Evolutionary conservation across 2,797 vertebrate species (phyloP), one percentile per base, ranked within the genome.

Genomic region (Karalla daura): DNA sequence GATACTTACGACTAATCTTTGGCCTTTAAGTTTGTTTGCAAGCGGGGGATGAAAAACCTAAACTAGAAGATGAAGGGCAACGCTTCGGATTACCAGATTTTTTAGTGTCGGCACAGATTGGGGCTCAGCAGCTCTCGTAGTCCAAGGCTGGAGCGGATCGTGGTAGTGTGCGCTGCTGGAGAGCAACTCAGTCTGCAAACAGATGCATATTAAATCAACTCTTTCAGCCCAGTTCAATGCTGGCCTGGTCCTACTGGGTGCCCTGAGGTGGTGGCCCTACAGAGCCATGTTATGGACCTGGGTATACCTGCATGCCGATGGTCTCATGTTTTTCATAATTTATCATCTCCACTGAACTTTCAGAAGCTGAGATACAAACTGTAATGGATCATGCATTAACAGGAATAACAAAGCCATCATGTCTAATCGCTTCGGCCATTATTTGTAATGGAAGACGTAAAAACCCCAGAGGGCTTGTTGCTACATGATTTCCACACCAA

Each of bases 131-230:
- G 24, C 28, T 51, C 45, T 14, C 10, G 18, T 9, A 14, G 28
- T 65, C 50, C 28, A 33, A 50, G 40, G 51, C 44, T 50, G 21
- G 24, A 49, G 33, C 35, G 56, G 30, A 40, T 62, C 13, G 56
- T 58, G 54, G 44, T 43, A 15, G n/a, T 8, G 14, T 23, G 43
- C 27, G 4, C 28, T 21, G 36, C 51, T 54, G 40, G 8, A 40
- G 7, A 15, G 36, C 37, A 53, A 36, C 49, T 63, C 43, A 27
- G 49, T 30, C 44, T 37, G 30, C 49, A 56, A 65, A 58, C 28
- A 76, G 60, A 36, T 65, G 7, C 46, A 49, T 53, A 68, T 47
- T 46, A 62, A 69, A 58, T 7, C 5, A 23, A 1, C 5, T 44
- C 41, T 46, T 39, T 39, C n/a, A 64, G 58, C 47, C 13, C 12